Percentiles rank a stretch among this genome's conserved stretches.
phyloP scores from a whole-genome alignment of 2,888 invertebrate species.

The Sisyra terminalis region DNA sequence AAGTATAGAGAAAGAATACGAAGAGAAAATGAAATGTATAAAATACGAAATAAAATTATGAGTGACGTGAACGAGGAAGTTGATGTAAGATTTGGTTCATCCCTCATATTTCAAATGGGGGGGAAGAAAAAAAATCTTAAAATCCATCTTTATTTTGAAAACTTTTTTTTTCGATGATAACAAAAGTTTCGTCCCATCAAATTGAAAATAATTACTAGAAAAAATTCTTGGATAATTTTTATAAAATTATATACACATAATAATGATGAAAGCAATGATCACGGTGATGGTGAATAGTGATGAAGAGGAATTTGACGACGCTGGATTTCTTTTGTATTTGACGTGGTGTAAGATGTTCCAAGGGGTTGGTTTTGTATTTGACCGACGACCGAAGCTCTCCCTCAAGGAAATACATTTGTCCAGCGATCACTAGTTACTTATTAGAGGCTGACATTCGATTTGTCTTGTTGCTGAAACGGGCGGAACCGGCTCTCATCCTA shows the following conservation, averaged over 20 bases:
- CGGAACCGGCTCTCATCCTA: not conserved
- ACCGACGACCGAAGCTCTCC: not conserved
- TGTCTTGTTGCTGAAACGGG: constrained; percentile 27
- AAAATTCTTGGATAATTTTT: too few species aligned
- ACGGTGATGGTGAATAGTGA: not conserved
- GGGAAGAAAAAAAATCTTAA: too few species aligned
- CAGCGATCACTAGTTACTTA: constrained; percentile 31
- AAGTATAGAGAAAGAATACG: too few species aligned
- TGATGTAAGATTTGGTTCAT: too few species aligned
- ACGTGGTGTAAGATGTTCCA: not conserved
- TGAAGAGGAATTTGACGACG: not conserved
- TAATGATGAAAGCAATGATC: not conserved
- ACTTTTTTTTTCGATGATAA: too few species aligned
- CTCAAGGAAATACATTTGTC: constrained; percentile 26
- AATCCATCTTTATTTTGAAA: too few species aligned
- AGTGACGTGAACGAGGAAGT: too few species aligned
- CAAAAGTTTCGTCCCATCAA: too few species aligned
- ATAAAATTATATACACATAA: constrained; percentile 14
- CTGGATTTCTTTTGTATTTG: not conserved
- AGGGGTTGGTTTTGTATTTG: not conserved
- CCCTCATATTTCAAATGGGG: too few species aligned
- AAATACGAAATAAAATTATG: too few species aligned
- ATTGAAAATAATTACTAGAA: too few species aligned
- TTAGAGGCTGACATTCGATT: constrained; percentile 36
- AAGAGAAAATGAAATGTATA: too few species aligned